Conservation (phyloP, 2,113 vertebrate species). For the Clinocottus analis region DNA sequence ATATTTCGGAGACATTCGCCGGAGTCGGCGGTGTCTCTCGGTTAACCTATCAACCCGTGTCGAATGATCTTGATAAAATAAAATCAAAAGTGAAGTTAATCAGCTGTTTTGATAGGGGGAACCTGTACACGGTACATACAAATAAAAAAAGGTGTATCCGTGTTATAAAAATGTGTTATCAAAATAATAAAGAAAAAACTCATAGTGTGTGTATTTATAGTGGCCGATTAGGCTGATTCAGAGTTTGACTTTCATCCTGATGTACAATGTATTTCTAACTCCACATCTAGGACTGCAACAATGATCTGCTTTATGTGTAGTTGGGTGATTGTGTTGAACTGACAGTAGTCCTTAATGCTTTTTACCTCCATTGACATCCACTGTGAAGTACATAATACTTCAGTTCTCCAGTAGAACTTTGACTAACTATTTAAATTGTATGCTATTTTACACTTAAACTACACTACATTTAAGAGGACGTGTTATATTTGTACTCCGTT, state of each 20-base stretch:
- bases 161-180: too few relatives aligned
- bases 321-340: not conserved
- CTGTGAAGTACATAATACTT: not conserved
- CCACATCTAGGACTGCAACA: not conserved
- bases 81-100: not conserved
- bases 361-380: not conserved
- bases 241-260: too few relatives aligned
- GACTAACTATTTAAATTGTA: not conserved
- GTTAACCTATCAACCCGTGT: not conserved
- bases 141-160: not conserved
- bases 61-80: not conserved
- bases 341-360: not conserved
- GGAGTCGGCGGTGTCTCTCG: not conserved
- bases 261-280: too few relatives aligned
- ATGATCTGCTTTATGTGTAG: not conserved
- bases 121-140: not conserved
- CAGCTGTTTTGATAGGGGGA: not conserved
- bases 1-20: constrained; percentile 32
- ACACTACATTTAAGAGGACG: not conserved
- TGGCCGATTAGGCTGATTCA: too few relatives aligned
- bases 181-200: too few relatives aligned
- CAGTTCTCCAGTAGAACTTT: not conserved
- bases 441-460: not conserved
- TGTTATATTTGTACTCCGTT: not conserved
- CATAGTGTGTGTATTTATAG: too few relatives aligned